Conservation (phyloP, 2,113 vertebrate species). For the Clarias magur region DNA sequence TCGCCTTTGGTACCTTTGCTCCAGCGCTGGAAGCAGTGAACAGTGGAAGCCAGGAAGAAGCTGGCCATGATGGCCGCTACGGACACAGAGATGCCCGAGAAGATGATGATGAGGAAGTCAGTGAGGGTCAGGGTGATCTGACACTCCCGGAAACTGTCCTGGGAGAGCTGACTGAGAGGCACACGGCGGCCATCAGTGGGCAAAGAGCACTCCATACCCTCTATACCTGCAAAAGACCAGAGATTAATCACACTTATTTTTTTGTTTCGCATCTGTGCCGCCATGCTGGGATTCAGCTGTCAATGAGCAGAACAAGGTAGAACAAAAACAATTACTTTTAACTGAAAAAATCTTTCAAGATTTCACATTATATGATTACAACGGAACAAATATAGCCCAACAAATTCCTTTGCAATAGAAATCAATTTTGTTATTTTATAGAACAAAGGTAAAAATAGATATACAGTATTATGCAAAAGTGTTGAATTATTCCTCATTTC, state of each 20-base stretch:
- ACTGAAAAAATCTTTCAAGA: background rate
- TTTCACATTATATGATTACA: background rate
- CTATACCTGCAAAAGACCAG: slow-evolving; percentile 74
- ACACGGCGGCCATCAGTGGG: slow-evolving; percentile 84
- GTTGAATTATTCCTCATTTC: too few species aligned
- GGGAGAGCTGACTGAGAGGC: slow-evolving; percentile 86
- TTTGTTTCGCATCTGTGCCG: background rate
- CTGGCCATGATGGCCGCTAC: slow-evolving; percentile 95
- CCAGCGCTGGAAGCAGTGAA: slow-evolving; percentile 94
- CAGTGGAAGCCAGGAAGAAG: slow-evolving; percentile 94
- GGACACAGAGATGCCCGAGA: slow-evolving; percentile 95
- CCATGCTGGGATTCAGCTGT: background rate
- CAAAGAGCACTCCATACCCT: slow-evolving; percentile 90
- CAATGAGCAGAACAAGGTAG: background rate
- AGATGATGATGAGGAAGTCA: slow-evolving; percentile 96
- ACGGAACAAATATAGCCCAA: background rate
- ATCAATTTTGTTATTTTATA: background rate
- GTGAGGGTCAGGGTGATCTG: slow-evolving; percentile 89
- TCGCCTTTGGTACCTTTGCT: slow-evolving; percentile 90
- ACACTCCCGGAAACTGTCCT: slow-evolving; percentile 95
- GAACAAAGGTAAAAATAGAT: background rate
- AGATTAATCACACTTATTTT: background rate
- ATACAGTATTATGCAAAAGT: too few species aligned
- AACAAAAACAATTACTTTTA: background rate
- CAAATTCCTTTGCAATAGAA: background rate